Conservation (phyloP, 2,113 vertebrate genomes). For the Talpa occidentalis region DNA sequence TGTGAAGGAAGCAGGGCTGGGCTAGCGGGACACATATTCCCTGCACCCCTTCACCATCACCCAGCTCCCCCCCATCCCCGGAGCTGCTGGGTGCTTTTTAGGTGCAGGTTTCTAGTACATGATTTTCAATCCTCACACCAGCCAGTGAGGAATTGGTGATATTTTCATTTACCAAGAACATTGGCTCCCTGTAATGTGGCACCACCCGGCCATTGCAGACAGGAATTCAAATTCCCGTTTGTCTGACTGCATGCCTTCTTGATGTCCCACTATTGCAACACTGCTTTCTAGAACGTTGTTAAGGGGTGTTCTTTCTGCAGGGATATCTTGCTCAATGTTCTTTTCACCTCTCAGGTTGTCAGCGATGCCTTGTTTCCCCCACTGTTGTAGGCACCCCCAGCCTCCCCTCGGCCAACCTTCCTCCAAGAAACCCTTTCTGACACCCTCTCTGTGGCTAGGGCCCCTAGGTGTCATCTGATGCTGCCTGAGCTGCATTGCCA, state of each 20-base stretch:
- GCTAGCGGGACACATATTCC: accelerated
- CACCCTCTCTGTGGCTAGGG: too few species aligned
- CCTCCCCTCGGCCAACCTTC: background rate
- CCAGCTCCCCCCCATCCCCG: too few species aligned
- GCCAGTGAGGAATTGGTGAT: background rate
- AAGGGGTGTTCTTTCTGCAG: background rate
- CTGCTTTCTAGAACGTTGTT: background rate
- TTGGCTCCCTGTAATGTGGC: background rate
- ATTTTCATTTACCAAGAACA: background rate
- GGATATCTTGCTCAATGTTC: background rate
- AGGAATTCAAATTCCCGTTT: background rate
- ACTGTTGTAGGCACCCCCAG: accelerated
- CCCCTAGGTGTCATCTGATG: background rate
- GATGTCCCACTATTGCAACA: too few species aligned
- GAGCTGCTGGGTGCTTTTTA: accelerated
- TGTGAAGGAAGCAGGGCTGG: background rate
- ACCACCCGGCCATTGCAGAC: background rate
- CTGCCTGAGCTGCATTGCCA: background rate
- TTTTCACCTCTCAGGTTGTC: background rate
- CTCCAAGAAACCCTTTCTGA: background rate
- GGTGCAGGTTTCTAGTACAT: background rate
- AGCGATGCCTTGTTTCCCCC: background rate
- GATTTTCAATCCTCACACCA: background rate
- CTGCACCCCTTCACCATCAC: too few species aligned
- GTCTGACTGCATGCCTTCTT: background rate